Percentiles rank a stretch among this genome's conserved stretches.
Evolutionary conservation across 1,140 invertebrate species (phyloP).

Genomic region (Scylla paramamosain): DNA sequence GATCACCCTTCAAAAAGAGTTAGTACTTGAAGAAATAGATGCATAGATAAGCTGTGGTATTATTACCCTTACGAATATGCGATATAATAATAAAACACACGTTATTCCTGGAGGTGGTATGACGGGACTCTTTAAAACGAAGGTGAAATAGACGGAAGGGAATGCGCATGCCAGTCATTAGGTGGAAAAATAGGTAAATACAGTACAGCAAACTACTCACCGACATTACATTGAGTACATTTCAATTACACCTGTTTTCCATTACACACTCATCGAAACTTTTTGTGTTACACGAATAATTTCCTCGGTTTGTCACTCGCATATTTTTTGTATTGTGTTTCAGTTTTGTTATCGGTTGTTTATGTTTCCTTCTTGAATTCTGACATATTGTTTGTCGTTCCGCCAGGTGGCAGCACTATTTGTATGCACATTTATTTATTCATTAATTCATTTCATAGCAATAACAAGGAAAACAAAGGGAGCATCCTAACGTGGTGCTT

Average conservation of each 20-base stretch:
- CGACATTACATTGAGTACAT: no score
- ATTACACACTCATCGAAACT: background rate
- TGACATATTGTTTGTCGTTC: background rate
- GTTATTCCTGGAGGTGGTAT: no score
- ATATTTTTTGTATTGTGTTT: background rate
- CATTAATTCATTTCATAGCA: constrained; percentile 16
- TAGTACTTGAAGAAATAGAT: no score
- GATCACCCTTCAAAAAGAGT: no score
- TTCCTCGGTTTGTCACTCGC: background rate
- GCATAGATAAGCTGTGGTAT: no score
- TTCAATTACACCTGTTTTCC: background rate
- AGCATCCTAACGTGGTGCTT: background rate
- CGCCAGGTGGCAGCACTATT: background rate
- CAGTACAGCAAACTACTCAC: no score
- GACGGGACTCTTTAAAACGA: no score
- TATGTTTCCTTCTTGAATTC: background rate
- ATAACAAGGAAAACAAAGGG: constrained; percentile 23
- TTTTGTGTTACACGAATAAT: background rate
- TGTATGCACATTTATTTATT: background rate
- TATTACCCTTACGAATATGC: no score
- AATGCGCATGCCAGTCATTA: no score
- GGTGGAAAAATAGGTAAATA: no score
- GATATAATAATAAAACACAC: no score
- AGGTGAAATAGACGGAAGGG: no score
- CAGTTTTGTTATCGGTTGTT: background rate